Base-by-base conservation (phyloP, 2,797 vertebrate genomes). In the Spinus pinus region DNA sequence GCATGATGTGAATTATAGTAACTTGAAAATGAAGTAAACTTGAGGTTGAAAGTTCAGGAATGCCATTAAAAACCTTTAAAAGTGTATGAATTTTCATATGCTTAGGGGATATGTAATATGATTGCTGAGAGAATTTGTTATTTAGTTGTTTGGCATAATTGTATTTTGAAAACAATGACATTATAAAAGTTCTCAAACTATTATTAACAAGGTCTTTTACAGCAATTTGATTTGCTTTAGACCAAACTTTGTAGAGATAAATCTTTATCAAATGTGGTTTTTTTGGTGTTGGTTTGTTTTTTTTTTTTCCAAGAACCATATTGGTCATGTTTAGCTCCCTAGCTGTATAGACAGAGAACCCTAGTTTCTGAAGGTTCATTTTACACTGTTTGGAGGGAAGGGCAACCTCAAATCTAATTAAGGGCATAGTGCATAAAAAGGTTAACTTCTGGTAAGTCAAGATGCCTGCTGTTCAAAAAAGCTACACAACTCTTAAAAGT, bases 31-130 rank as follows among this genome's bases (percentile, higher is more conserved):
- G 25, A 85, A 81, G 37, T 82, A 85, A 92, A 82, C 42, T 70
- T 62, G 69, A 95, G 88, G 90, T 88, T 95, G 93, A 92, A 93
- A 94, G 95, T 96, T 97, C 92, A 92, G 60, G 88, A 93, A 94
- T 91, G 91, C 77, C 62, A 75, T 90, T 93, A 94, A 94, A 93
- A 93, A 54, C 5, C 31, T 79, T 72, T 86, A 60, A 51, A 93
- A 93, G 42, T 69, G 13, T 74, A 53, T 74, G 49, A 86, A 73
- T 72, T 64, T 80, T 25, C 46, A 15, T 81, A 41, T 92, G 42
- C 66, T 33, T 73, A 39, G 46, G 28, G 66, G 37, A 74, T 85
- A 67, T 73, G 58, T 62, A 61, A 39, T 77, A 28, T 18, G 5
- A 46, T 50, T 71, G 16, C 39, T n/a, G 30, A 27, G 27, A 69